Conservation (phyloP, 2,888 invertebrate genomes). For the Tuta absoluta region DNA sequence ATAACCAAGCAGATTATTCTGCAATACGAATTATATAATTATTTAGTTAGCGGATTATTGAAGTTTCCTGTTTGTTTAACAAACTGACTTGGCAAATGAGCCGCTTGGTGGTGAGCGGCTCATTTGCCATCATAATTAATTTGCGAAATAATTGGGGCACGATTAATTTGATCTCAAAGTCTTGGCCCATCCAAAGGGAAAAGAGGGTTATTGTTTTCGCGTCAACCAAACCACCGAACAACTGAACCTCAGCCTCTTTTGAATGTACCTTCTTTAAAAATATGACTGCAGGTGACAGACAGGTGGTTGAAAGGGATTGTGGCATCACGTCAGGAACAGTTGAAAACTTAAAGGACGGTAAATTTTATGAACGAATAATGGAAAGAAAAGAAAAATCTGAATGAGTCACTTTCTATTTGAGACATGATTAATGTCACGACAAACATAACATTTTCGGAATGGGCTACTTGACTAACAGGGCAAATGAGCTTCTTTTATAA, state of each 20-base stretch:
- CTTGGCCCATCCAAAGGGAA: slow-evolving; percentile 4
- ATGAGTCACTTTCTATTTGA: no score
- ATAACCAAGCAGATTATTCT: not conserved
- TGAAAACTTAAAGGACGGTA: not conserved
- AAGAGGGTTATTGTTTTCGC: not conserved
- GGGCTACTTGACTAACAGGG: no score
- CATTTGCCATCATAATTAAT: slow-evolving; percentile 23
- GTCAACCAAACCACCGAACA: no score
- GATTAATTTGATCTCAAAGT: slow-evolving; percentile 18
- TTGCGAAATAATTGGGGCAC: slow-evolving; percentile 12
- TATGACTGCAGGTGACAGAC: not conserved
- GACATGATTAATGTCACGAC: no score
- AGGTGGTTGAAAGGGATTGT: not conserved
- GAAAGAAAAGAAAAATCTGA: not conserved
- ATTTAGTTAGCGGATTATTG: not conserved
- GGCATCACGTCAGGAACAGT: not conserved
- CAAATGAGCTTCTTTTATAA: no score
- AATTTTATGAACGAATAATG: no score
- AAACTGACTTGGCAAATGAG: slow-evolving; percentile 17
- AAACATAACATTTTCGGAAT: no score
- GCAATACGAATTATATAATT: not conserved
- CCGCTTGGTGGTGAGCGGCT: no score
- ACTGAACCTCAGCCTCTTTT: not conserved
- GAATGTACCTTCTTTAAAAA: not conserved
- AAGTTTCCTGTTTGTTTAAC: not conserved